Percentiles rank a stretch among this genome's conserved stretches.
phyloP scores from a whole-genome alignment of 2,797 vertebrate genomes.

The Garrulus glandarius region DNA sequence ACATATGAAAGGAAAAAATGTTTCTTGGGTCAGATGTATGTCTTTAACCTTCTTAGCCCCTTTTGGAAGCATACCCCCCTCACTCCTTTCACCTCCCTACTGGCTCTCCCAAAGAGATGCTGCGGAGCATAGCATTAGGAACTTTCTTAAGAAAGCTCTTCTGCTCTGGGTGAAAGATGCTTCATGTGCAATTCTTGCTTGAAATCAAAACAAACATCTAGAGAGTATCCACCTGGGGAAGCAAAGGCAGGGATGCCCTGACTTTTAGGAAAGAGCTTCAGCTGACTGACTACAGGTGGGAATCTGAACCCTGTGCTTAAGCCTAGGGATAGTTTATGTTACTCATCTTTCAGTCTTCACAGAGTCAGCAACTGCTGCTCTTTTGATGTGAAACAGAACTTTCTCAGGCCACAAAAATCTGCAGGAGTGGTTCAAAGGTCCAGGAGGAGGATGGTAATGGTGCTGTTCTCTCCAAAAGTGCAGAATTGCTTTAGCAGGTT shows the following conservation, averaged over 20 bases:
- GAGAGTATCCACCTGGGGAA: neutral
- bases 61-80: neutral
- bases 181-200: neutral
- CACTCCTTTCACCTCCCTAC: neutral
- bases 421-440: neutral
- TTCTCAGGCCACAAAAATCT: neutral
- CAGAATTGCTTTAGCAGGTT: neutral
- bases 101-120: neutral
- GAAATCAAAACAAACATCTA: neutral
- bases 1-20: neutral
- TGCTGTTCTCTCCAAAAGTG: neutral
- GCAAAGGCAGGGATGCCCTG: neutral
- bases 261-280: neutral
- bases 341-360: neutral
- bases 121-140: neutral
- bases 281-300: neutral
- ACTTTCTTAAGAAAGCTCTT: neutral
- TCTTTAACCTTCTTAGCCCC: neutral
- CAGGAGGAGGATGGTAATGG: neutral
- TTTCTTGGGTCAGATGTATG: neutral
- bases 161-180: neutral
- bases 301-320: neutral
- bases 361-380: neutral
- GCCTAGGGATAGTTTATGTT: neutral
- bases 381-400: neutral